Evolutionary conservation across 2,113 vertebrate genomes (phyloP).

Genomic region (Clinocottus analis): DNA sequence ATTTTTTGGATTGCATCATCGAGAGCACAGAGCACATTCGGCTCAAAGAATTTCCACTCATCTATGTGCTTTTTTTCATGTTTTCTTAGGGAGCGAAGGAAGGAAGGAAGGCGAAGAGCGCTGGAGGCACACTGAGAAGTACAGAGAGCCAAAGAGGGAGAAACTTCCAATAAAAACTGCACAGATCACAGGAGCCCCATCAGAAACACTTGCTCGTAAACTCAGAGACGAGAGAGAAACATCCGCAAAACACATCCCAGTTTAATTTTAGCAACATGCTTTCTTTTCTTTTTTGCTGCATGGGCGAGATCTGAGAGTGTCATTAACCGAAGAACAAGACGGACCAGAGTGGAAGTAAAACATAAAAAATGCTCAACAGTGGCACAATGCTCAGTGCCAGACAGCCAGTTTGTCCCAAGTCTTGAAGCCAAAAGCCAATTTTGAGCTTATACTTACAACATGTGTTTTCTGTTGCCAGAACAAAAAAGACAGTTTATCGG

Average conservation of each 20-base stretch:
- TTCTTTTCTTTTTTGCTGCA: conserved; percentile 1
- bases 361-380: conserved; percentile 27
- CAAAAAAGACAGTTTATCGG: neutral
- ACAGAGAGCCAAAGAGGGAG: conserved; percentile 22
- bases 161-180: conserved; percentile 55
- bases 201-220: conserved; percentile 50
- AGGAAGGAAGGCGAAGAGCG: conserved; percentile 25
- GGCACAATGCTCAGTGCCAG: conserved; percentile 29
- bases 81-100: conserved; percentile 28
- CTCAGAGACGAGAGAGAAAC: conserved; percentile 35
- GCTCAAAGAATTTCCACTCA: conserved; percentile 39
- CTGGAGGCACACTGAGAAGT: conserved; percentile 43
- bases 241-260: conserved; percentile 42
- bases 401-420: conserved; percentile 6
- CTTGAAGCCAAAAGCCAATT: conserved; percentile 10
- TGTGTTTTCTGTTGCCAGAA: conserved; percentile 37
- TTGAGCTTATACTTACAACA: conserved; percentile 62
- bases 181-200: conserved; percentile 57
- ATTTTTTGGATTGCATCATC: conserved; percentile 50
- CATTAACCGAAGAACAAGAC: conserved; percentile 27
- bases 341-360: conserved; percentile 24
- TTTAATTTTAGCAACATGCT: conserved; percentile 54
- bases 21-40: conserved; percentile 12
- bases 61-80: conserved; percentile 41
- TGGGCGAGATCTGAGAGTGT: conserved; percentile 42